Conservation (phyloP, 2,113 vertebrate species). For the Oceanites oceanicus region DNA sequence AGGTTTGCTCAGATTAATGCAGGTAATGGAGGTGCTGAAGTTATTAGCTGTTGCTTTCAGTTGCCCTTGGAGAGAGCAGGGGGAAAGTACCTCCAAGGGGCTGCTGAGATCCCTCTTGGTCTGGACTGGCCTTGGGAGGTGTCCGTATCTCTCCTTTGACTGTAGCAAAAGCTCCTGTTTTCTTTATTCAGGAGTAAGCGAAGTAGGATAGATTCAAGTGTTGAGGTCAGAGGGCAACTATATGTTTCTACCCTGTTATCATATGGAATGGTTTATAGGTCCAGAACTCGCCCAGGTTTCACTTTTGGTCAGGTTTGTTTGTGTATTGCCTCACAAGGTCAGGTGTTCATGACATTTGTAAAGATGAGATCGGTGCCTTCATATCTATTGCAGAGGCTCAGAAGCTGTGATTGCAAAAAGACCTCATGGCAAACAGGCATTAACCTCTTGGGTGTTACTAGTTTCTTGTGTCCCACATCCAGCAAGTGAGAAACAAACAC, state of each 20-base stretch:
- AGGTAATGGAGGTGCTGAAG: too few relatives aligned
- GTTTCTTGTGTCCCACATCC: background rate
- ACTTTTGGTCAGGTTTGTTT: conserved; percentile 24
- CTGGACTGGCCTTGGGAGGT: background rate
- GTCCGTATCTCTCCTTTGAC: background rate
- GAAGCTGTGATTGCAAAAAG: background rate
- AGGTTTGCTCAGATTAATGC: background rate
- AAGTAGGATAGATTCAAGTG: background rate
- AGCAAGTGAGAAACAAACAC: background rate
- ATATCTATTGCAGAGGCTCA: background rate
- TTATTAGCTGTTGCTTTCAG: background rate
- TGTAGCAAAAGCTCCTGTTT: background rate
- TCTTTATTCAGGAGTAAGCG: background rate
- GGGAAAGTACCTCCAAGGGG: background rate
- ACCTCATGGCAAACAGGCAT: background rate
- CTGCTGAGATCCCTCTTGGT: background rate
- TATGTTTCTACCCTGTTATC: background rate
- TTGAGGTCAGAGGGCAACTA: background rate
- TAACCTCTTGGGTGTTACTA: background rate
- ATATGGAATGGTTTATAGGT: background rate
- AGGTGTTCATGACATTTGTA: background rate
- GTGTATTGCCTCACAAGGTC: conserved; percentile 9
- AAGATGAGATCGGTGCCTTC: background rate
- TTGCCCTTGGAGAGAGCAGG: background rate
- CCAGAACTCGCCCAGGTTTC: background rate